Evolutionary conservation across 2,888 invertebrate species (phyloP).

Genomic region (Rosalia funebris): DNA sequence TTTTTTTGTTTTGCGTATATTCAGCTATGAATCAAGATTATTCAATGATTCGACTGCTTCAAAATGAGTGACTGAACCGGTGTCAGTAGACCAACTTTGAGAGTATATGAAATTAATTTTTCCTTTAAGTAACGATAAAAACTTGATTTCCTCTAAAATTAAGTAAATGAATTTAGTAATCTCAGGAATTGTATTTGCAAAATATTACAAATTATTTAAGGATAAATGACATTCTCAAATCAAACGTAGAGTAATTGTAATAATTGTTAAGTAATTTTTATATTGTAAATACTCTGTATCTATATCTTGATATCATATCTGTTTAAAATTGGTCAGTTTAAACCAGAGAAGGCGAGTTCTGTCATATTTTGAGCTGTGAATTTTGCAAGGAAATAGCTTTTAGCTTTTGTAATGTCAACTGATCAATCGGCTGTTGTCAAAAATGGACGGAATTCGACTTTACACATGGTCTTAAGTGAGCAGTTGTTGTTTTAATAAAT

Average conservation of each 20-base stretch:
- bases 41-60: too few species aligned
- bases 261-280: conserved; percentile 42
- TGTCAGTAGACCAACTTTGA: too few species aligned
- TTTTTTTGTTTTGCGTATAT: too few species aligned
- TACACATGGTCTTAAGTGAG: conserved; percentile 24
- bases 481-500: conserved; percentile 49
- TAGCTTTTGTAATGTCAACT: too few species aligned
- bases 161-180: conserved; percentile 14
- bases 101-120: too few species aligned
- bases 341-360: neutral
- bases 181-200: conserved; percentile 19
- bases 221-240: conserved; percentile 26
- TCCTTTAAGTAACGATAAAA: too few species aligned
- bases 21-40: too few species aligned
- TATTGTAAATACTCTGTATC: conserved; percentile 51
- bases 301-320: conserved; percentile 56
- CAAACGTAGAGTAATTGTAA: conserved; percentile 35
- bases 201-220: conserved; percentile 7
- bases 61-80: too few species aligned
- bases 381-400: too few species aligned
- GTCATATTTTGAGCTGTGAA: neutral
- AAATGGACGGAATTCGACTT: neutral
- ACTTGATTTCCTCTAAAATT: conserved; percentile 12
- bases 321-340: conserved; percentile 54
- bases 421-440: conserved; percentile 12